A percentile compares a stretch with the other conserved stretches of the same genome.
Evolutionary conservation across 2,113 vertebrate species (phyloP).

Genomic region (Meleagris gallopavo): DNA sequence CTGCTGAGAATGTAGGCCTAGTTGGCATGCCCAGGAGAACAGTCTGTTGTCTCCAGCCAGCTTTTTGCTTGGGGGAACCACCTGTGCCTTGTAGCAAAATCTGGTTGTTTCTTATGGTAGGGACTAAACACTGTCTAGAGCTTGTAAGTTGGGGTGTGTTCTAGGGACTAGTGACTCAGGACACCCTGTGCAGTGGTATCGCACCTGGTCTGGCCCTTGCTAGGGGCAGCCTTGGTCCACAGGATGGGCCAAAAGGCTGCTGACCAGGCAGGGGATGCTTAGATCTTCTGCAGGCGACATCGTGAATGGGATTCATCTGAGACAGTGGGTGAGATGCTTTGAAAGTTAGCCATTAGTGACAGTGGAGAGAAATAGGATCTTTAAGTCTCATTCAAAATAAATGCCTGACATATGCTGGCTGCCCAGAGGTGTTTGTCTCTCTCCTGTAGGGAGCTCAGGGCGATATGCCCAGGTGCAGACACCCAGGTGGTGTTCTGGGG

Average conservation of each 20-base stretch:
- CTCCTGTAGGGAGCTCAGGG: background rate
- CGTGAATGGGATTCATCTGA: background rate
- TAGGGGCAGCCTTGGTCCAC: background rate
- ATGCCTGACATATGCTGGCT: background rate
- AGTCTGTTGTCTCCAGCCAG: background rate
- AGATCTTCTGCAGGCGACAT: background rate
- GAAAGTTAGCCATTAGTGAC: background rate
- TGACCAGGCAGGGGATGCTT: background rate
- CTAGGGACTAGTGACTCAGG: background rate
- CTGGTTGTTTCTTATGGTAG: background rate
- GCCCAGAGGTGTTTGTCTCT: background rate
- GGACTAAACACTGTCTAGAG: background rate
- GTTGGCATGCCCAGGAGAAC: fast-evolving
- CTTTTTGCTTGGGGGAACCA: background rate
- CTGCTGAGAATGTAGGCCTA: background rate
- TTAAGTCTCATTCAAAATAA: background rate
- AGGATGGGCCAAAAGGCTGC: too few relatives aligned
- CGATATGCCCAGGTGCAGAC: background rate
- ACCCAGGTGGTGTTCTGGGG: background rate
- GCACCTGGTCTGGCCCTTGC: background rate
- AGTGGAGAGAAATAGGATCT: background rate
- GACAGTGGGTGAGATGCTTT: background rate
- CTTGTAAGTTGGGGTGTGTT: background rate
- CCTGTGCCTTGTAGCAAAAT: background rate
- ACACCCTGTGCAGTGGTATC: background rate